Base-by-base conservation (phyloP, 2,113 vertebrate species). In the Octodon degus region DNA sequence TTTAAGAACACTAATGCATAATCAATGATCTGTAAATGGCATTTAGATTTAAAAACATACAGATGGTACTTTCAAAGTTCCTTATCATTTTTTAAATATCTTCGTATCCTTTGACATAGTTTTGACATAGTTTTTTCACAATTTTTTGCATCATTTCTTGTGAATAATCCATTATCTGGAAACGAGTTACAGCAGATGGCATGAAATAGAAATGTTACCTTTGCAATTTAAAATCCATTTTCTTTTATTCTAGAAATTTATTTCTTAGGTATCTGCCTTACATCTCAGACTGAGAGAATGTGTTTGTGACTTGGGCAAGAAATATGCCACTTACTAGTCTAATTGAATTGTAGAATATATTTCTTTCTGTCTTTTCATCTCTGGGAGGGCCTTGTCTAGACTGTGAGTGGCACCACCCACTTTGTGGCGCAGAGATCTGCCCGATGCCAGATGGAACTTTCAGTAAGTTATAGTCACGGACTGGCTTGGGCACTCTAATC, bases 211-310 rank as follows among this genome's bases (percentile, higher is more conserved):
- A 94, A 94, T 58, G 63, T 93, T 96, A 91, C 62, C 89, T 95
- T 62, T 91, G 55, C 84, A 95, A 96, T 97, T 91, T 91, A 79
- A 97, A 97, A 94, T 76, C 84, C 72, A 94, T 86, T 96, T 96
- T 90, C 89, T 94, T 97, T 86, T 50, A 76, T 95, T 93, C 16
- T 32, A 63, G 62, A 81, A 81, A 50, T 88, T 92, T 86, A 86
- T 93, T 92, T 94, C 40, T 89, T 74, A 86, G 74, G n/a, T 86
- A 55, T 86, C 62, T 89, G 67, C 65, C 14, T 93, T 89, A 63
- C 62, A 96, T 86, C 79, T 79, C 90, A 83, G 62, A 79, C 90
- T 87, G 76, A 74, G 74, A 81, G 94, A 95, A 95, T 94, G 70
- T 85, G 19, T 88, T 88, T 93, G 86, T 89, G 93, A 63, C 74